These are phyloP conservation scores for Cylloceria caligata DNA, from an alignment of 2,888 invertebrate genomes.

Conservation along the genomic window DNA sequence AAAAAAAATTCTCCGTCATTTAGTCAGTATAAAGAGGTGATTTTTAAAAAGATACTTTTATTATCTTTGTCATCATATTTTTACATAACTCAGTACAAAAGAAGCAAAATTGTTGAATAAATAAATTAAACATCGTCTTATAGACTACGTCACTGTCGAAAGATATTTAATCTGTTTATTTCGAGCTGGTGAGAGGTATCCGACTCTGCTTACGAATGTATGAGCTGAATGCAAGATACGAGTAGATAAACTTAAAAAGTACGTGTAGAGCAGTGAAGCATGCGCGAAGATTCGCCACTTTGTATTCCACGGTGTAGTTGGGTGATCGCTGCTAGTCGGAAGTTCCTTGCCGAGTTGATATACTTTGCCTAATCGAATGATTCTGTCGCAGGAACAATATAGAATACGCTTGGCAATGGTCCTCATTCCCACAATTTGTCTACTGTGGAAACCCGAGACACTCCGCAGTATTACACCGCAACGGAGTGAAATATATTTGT, in stretches of 20 bases:
- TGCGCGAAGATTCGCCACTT: neutral
- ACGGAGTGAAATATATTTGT: neutral
- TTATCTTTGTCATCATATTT: too few relatives aligned
- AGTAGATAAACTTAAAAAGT: neutral
- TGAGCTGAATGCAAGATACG: neutral
- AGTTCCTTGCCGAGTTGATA: constrained; percentile 14
- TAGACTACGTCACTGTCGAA: neutral
- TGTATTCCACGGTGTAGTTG: neutral
- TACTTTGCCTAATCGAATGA: constrained; percentile 52
- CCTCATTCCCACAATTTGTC: neutral
- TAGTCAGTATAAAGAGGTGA: too few relatives aligned
- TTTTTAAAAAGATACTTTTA: too few relatives aligned
- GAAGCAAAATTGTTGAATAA: neutral
- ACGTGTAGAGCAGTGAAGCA: neutral
- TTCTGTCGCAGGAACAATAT: constrained; percentile 40
- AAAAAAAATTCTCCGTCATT: too few relatives aligned
- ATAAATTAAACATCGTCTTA: neutral
- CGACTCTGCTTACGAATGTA: neutral
- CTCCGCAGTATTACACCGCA: constrained; percentile 2
- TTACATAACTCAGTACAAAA: too few relatives aligned
- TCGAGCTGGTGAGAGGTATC: neutral
- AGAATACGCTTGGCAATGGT: constrained; percentile 52
- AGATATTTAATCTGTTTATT: neutral
- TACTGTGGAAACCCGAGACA: neutral
- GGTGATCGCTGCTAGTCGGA: constrained; percentile 33